Percentiles rank a stretch among this genome's conserved stretches.
These are phyloP conservation scores for Leptinotarsa peninsularis DNA, from an alignment of 2,888 invertebrate genomes.

Conservation along the genomic window DNA sequence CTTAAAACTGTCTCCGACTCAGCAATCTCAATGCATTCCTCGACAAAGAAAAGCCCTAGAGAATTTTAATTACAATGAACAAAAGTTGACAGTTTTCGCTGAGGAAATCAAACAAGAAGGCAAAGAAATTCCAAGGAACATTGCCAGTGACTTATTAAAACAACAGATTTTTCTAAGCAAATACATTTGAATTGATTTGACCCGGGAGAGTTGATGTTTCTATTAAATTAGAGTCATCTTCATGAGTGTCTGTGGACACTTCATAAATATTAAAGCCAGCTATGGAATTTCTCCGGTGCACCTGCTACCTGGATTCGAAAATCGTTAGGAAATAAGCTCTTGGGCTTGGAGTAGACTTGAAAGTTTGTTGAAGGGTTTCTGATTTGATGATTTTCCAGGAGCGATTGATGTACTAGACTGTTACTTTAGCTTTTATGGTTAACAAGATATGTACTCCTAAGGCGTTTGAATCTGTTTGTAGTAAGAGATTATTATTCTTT, in stretches of 20 bases:
- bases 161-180: conserved; percentile 20
- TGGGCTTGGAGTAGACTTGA: neutral
- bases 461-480: no score
- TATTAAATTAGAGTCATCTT: conserved; percentile 9
- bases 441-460: neutral
- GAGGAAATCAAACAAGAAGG: conserved; percentile 34
- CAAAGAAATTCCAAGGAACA: conserved; percentile 4
- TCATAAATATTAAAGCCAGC: conserved; percentile 2
- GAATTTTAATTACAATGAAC: conserved; percentile 39
- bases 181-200: conserved; percentile 12
- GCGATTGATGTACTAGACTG: neutral
- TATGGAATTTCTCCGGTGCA: neutral
- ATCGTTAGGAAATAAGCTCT: neutral
- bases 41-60: conserved; percentile 9
- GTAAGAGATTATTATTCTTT: no score
- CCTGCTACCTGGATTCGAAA: conserved; percentile 2
- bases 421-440: neutral
- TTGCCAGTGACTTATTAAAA: conserved; percentile 33
- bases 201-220: neutral
- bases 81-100: conserved; percentile 35
- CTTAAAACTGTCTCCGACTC: neutral
- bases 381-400: no score
- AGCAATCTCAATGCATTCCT: neutral
- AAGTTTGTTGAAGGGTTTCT: neutral
- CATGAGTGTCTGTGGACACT: conserved; percentile 11